Conservation (phyloP, 2,113 vertebrate species). For the Xiphorhynchus elegans region DNA sequence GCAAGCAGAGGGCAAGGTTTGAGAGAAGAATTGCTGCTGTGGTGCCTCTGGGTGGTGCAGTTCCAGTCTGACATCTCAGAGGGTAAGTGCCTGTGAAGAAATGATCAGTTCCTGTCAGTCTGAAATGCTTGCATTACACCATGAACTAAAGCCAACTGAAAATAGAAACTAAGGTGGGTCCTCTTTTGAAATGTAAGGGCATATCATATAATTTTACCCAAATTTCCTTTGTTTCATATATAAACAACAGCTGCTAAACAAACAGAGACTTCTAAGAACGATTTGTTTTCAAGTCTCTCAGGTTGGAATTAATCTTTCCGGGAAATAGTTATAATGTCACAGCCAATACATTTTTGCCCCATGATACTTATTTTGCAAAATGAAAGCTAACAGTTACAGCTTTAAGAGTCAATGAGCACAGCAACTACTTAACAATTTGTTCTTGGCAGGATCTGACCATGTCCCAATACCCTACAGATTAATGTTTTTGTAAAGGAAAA, state of each 20-base stretch:
- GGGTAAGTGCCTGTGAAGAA: not conserved
- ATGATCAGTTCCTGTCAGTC: not conserved
- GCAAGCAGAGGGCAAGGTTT: not conserved
- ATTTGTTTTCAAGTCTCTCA: conserved; percentile 3
- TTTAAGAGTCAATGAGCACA: conserved; percentile 64
- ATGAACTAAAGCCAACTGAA: not conserved
- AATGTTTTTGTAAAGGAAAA: conserved; percentile 60
- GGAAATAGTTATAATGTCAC: conserved; percentile 23
- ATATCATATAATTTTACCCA: not conserved
- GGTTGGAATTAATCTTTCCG: conserved; percentile 49
- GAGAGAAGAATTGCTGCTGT: not conserved
- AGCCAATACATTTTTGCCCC: conserved; percentile 57
- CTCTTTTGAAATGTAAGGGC: not conserved
- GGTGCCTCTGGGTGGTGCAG: not conserved
- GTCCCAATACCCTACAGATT: conserved; percentile 62
- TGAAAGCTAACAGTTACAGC: conserved; percentile 61
- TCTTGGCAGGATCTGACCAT: conserved; percentile 68
- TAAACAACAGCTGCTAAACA: conserved; percentile 11
- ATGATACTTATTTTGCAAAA: conserved; percentile 59
- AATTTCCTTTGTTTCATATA: not conserved
- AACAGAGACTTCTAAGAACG: conserved; percentile 46
- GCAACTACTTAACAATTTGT: conserved; percentile 74
- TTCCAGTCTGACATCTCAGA: not conserved
- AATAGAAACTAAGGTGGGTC: not conserved
- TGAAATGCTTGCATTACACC: not conserved